Conservation (phyloP, 2,797 vertebrate species). For the Hydrolagus colliei region DNA sequence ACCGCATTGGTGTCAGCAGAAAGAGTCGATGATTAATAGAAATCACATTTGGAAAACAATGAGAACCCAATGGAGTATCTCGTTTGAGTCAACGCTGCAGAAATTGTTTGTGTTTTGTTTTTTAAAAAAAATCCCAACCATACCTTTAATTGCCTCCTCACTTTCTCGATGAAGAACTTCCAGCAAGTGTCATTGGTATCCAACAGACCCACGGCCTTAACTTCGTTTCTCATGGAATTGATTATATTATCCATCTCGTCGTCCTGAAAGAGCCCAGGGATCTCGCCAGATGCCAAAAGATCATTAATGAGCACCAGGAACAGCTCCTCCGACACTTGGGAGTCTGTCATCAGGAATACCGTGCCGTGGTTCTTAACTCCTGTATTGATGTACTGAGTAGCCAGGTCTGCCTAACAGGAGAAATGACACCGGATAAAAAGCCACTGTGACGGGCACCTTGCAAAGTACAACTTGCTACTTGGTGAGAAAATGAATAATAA, state of each 20-base stretch:
- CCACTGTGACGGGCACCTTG: too few species aligned
- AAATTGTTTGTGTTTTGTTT: not conserved
- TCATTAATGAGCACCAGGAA: slow-evolving; percentile 68
- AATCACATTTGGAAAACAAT: too few species aligned
- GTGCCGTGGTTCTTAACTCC: slow-evolving; percentile 58
- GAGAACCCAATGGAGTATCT: too few species aligned
- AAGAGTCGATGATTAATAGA: not conserved
- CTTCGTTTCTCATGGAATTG: slow-evolving; percentile 54
- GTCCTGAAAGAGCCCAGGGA: slow-evolving; percentile 58
- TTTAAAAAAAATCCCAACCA: not conserved
- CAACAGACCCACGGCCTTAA: slow-evolving; percentile 50
- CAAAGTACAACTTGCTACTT: too few species aligned
- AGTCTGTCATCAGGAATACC: slow-evolving; percentile 65
- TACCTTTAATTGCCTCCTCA: slow-evolving; percentile 61
- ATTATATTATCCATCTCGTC: slow-evolving; percentile 58
- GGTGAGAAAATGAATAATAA: too few species aligned
- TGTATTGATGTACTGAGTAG: slow-evolving; percentile 54
- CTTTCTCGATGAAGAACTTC: slow-evolving; percentile 63
- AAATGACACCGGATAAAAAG: not conserved
- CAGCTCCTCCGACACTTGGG: slow-evolving; percentile 61
- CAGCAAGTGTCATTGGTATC: slow-evolving; percentile 59
- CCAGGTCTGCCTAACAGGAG: slow-evolving; percentile 52
- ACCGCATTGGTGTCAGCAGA: not conserved
- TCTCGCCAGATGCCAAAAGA: slow-evolving; percentile 58
- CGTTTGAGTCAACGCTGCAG: too few species aligned